Percentiles rank a stretch among this genome's conserved stretches.
phyloP scores from a whole-genome alignment of 2,113 vertebrate species.

The Bufo gargarizans region DNA sequence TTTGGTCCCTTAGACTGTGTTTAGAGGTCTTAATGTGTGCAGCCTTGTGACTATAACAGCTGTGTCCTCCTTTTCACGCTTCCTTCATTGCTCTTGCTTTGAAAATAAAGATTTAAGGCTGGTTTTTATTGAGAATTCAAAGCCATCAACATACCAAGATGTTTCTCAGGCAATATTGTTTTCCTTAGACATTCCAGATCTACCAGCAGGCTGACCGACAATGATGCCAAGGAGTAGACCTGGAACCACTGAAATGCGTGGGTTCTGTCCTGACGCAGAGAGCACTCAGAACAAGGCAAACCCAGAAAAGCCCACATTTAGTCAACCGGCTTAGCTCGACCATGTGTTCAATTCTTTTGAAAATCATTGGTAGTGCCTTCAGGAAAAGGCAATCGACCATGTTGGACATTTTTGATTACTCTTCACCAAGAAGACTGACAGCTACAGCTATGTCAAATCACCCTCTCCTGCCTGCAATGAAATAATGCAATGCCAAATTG shows the following conservation, averaged over 20 bases:
- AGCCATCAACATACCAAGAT: background rate
- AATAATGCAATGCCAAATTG: too few species aligned
- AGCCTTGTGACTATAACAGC: background rate
- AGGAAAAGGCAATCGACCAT: background rate
- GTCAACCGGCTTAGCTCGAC: too few species aligned
- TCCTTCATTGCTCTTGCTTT: background rate
- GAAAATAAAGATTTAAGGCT: background rate
- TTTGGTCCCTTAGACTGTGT: background rate
- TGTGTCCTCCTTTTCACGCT: background rate
- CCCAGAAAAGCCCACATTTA: background rate
- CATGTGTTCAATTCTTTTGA: background rate
- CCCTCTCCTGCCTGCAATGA: too few species aligned
- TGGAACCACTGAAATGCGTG: too few species aligned
- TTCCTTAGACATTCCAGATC: background rate
- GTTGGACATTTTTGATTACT: background rate
- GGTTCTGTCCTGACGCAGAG: background rate
- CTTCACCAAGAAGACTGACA: too few species aligned
- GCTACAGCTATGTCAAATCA: too few species aligned
- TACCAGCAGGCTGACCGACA: background rate
- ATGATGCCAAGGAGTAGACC: background rate
- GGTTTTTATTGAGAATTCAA: background rate
- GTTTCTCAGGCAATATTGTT: background rate
- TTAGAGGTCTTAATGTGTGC: background rate
- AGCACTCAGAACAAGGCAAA: background rate
- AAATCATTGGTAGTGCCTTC: background rate